Base-by-base conservation (phyloP, 2,888 invertebrate species). In the Euplexia lucipara region DNA sequence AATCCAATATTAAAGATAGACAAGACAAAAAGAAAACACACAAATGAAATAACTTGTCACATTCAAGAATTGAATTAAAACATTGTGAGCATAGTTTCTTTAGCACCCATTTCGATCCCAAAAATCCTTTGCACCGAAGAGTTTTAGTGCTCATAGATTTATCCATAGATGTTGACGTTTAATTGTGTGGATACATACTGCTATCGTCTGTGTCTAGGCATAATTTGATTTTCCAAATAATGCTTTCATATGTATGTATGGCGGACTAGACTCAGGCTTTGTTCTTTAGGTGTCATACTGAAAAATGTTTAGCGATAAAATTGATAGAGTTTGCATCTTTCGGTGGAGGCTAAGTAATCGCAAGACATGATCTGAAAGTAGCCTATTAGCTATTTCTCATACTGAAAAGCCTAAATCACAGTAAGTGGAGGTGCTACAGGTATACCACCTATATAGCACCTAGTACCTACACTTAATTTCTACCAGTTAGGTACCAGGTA, bases 161-260 rank as follows among this genome's bases (percentile, higher is more conserved):
- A 57, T 57, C 22, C 8, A 45, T 12, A 18, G 22, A 57, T 18
- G 35, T 41, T 60, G 5, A 14, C 35, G 49, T 58, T 58, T 48
- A 58, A 58, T 68, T 37, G 41, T 44, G 22, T 44, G 41, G 32
- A 56, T 30, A 39, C 22, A n/a, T 44, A 39, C n/a, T 22, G 22
- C 53, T n/a, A 26, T 39, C 20, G 42, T 47, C 8, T 5, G 26
- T 37, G 58, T 73, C 73, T 73, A 73, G 73, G 63, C 73, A 39
- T 52, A 8, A 68, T 72, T 51, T 58, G 47, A 72, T 72, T 72
- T 69, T 10, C 10, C 18, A 47, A 59, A 42, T 30, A 42, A 9
- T 37, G 9, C 8, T 12, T 26, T 14, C 32, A 42, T 7, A 30
- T 37, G 44, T 54, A 54, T 41, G 49, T 22, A 49, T 41, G 53